Evolutionary conservation across 2,888 invertebrate species (phyloP).

Genomic region (Teinopalpus imperialis): DNA sequence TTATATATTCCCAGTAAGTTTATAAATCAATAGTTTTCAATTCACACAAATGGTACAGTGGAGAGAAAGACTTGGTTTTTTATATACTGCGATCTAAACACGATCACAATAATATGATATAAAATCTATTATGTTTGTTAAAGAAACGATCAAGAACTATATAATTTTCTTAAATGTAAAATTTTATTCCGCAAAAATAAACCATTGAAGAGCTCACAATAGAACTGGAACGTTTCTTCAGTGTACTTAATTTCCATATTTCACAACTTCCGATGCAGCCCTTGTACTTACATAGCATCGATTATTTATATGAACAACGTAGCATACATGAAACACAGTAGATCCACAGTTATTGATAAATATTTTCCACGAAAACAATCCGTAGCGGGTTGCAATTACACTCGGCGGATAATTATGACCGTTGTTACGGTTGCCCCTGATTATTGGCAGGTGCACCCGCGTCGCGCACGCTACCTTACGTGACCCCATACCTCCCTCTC

Average conservation of each 20-base stretch:
- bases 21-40: no score
- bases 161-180: no score
- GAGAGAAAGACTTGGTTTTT: no score
- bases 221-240: no score
- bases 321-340: constrained; percentile 5
- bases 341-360: constrained; percentile 18
- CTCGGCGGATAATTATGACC: constrained; percentile 50
- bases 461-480: constrained; percentile 65
- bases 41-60: no score
- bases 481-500: constrained; percentile 38
- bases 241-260: not conserved
- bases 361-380: constrained; percentile 29
- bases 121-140: no score
- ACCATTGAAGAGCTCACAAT: no score
- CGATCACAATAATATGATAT: no score
- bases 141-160: no score
- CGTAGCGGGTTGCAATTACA: constrained; percentile 45
- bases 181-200: no score
- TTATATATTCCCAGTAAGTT: no score
- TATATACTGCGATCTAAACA: no score
- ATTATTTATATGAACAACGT: constrained; percentile 13
- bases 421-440: constrained; percentile 50
- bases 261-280: not conserved
- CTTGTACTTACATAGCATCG: not conserved
- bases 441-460: constrained; percentile 60